Conservation (phyloP, 2,888 invertebrate species). For the Tubulanus polymorphus region DNA sequence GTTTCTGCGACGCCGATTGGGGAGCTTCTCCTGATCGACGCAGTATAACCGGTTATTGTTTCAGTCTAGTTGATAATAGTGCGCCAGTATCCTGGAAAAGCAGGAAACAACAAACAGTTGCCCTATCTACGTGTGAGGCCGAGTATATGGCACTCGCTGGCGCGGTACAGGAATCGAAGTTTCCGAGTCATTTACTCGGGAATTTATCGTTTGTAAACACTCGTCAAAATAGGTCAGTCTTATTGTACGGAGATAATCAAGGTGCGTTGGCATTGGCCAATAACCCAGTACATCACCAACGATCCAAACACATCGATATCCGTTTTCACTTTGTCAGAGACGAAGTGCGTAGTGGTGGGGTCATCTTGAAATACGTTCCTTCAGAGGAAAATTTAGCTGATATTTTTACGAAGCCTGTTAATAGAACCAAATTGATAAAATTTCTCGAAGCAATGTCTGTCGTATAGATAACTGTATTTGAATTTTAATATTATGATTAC, state of each 20-base stretch:
- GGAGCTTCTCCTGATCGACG: slow-evolving; percentile 8
- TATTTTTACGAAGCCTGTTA: too few species aligned
- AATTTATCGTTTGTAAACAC: not conserved
- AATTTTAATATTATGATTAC: too few species aligned
- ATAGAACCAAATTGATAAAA: too few species aligned
- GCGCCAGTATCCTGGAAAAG: slow-evolving; percentile 15
- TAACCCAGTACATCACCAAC: not conserved
- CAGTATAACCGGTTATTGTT: slow-evolving; percentile 14
- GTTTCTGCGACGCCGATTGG: slow-evolving; percentile 2
- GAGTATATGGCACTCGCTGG: slow-evolving; percentile 15
- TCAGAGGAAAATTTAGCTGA: not conserved
- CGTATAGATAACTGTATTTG: too few species aligned
- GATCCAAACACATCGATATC: not conserved
- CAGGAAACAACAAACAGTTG: slow-evolving; percentile 12
- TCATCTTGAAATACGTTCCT: not conserved
- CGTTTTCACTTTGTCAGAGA: not conserved
- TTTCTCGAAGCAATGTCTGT: too few species aligned
- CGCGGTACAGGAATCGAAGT: slow-evolving; percentile 8
- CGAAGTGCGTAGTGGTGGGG: not conserved
- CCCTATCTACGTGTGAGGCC: slow-evolving; percentile 13
- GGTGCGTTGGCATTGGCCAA: not conserved
- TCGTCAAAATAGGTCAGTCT: not conserved
- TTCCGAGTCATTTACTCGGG: not conserved
- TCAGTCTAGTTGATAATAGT: slow-evolving; percentile 6
- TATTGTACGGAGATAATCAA: not conserved